Evolutionary conservation across 2,113 vertebrate species (phyloP), one percentile per base, ranked within the genome.

Genomic region (Daphoenositta chrysoptera): DNA sequence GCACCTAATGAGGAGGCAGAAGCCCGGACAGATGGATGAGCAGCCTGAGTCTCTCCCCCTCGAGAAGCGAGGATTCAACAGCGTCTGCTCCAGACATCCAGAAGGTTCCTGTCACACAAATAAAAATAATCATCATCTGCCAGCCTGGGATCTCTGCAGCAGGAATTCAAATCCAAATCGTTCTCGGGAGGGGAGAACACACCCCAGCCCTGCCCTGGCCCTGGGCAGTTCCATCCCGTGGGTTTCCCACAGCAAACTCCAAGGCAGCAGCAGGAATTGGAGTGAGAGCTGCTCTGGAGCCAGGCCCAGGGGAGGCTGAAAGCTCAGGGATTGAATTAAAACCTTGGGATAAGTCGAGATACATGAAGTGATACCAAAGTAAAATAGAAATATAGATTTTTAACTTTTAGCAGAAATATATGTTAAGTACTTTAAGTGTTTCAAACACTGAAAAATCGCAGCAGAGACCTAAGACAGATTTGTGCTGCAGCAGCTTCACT

Each of bases 91-190:
- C 53, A 87, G 72, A 95, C 45, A 84, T 19, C 31, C 95, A 96
- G 92, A 89, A 92, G 94, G 95, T 89, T 96, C 85, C 65, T 87
- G 87, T 93, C 95, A 94, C 78, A 72, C 57, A 71, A 93, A 89
- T 65, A 73, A 83, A 92, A 86, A 80, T n/a, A 91, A 96, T 87
- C 83, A 89, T 89, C 84, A 84, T 79, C 87, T 91, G 76, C 24
- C 92, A 90, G 83, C 39, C 75, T 51, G 4, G 7, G 13, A 22
- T 48, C 39, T 54, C 71, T 73, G 65, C 16, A 72, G 64, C 83
- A 81, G 71, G 78, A 24, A 61, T 9, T 8, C 18, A 57, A 75
- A n/a, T n/a, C 5, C 50, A 83, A 35, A 6, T 42, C 37, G 30
- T 45, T 13, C 50, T 39, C 44, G 7, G 30, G 31, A 31, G 26